Conservation (phyloP, 2,113 vertebrate species). For the Sceloporus undulatus region DNA sequence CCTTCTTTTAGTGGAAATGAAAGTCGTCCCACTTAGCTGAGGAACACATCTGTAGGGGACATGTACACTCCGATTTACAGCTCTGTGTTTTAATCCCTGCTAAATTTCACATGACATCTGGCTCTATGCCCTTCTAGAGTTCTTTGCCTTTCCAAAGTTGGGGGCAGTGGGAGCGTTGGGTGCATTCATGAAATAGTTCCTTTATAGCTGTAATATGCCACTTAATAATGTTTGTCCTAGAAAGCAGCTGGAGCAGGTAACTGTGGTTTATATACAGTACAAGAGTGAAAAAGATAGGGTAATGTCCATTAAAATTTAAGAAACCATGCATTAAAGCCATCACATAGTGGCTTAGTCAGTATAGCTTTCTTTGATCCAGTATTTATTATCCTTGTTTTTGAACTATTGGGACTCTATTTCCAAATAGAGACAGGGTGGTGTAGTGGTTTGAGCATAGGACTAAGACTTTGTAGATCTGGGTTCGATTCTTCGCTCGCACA, state of each 20-base stretch:
- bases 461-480: too few relatives aligned
- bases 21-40: background rate
- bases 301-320: background rate
- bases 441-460: too few relatives aligned
- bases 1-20: background rate
- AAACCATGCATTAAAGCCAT: background rate
- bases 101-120: background rate
- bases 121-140: background rate
- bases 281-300: background rate
- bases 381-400: background rate
- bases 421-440: background rate
- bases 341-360: background rate
- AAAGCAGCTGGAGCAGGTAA: background rate
- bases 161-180: too few relatives aligned
- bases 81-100: background rate
- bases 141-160: background rate
- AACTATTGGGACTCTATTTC: background rate
- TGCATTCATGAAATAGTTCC: too few relatives aligned
- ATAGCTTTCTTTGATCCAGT: too few relatives aligned
- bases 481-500: too few relatives aligned
- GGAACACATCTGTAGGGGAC: background rate
- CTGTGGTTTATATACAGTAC: background rate
- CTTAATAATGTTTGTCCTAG: background rate
- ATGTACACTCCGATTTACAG: too few relatives aligned
- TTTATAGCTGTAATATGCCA: background rate